Evolutionary conservation across 2,888 invertebrate genomes (phyloP).

Genomic region (Stenodera caucasica): DNA sequence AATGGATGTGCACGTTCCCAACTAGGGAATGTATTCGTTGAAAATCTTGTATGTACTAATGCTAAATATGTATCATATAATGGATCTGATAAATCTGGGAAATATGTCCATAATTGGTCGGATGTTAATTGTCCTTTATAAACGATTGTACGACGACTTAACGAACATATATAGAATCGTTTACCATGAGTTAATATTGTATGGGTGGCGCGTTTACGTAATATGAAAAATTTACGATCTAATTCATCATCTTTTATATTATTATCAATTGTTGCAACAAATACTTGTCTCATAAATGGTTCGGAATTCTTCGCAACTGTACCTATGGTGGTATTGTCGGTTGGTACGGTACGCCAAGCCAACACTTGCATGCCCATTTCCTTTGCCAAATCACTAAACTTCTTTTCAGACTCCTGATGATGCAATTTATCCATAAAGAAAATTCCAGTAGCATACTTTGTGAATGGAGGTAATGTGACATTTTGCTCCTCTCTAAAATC

Average conservation of each 20-base stretch:
- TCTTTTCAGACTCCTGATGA: conserved; percentile 76
- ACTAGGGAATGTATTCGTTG: conserved; percentile 98
- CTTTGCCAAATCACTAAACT: conserved; percentile 79
- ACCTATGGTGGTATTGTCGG: conserved; percentile 83
- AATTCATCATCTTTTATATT: conserved; percentile 44
- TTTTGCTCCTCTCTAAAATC: conserved; percentile 74
- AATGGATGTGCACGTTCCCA: conserved; percentile 99
- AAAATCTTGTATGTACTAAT: conserved; percentile 96
- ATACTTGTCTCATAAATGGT: conserved; percentile 91
- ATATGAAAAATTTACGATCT: conserved; percentile 65
- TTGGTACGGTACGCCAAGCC: conserved; percentile 94
- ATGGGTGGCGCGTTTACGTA: conserved; percentile 92
- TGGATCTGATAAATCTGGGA: conserved; percentile 70
- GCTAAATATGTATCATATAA: conserved; percentile 93
- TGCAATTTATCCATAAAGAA: conserved; percentile 87
- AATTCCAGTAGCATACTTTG: conserved; percentile 95
- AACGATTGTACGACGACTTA: conserved; percentile 86
- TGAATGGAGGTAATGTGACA: conserved; percentile 81
- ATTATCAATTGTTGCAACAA: conserved; percentile 39
- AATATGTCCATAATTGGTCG: conserved; percentile 85
- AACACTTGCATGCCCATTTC: conserved; percentile 81
- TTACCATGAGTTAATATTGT: conserved; percentile 81
- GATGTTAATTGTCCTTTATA: conserved; percentile 98
- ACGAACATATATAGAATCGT: conserved; percentile 94
- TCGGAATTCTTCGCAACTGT: conserved; percentile 92